Conservation (phyloP, 2,888 invertebrate genomes). For the Tenthredo scrophulariae region DNA sequence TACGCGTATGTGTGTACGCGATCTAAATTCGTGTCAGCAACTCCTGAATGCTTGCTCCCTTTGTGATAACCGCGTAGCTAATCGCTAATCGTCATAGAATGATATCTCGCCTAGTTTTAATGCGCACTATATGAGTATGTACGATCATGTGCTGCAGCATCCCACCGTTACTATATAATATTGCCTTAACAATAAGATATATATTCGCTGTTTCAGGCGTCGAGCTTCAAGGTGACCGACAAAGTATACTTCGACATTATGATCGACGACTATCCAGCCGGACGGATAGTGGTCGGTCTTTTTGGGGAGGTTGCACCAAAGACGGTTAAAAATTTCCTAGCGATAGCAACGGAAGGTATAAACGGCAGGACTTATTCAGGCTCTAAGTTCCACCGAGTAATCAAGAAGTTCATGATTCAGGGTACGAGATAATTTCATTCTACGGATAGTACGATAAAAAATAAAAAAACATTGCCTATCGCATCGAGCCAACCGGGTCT, state of each 20-base stretch:
- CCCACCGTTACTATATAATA: not conserved
- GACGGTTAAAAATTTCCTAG: constrained; percentile 92
- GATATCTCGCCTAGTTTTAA: constrained; percentile 34
- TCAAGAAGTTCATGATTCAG: constrained; percentile 95
- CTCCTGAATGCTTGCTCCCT: constrained; percentile 33
- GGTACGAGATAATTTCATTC: constrained; percentile 79
- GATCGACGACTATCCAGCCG: constrained; percentile 86
- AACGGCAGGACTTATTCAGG: constrained; percentile 89
- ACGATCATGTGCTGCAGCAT: not conserved
- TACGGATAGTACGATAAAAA: no score
- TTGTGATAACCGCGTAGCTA: constrained; percentile 15
- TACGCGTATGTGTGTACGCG: not conserved
- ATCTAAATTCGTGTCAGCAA: constrained; percentile 44
- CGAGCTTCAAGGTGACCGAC: constrained; percentile 87
- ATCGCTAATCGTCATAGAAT: not conserved
- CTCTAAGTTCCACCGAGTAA: constrained; percentile 90
- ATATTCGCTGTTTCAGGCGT: constrained; percentile 78
- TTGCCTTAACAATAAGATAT: not conserved
- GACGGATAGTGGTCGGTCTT: constrained; percentile 91
- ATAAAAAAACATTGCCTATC: not conserved
- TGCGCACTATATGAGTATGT: not conserved
- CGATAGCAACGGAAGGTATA: constrained; percentile 88
- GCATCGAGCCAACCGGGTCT: not conserved
- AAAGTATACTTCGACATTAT: constrained; percentile 91
- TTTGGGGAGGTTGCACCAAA: constrained; percentile 93